phyloP scores from a whole-genome alignment of 2,113 vertebrate species.

The Cynocephalus volans region DNA sequence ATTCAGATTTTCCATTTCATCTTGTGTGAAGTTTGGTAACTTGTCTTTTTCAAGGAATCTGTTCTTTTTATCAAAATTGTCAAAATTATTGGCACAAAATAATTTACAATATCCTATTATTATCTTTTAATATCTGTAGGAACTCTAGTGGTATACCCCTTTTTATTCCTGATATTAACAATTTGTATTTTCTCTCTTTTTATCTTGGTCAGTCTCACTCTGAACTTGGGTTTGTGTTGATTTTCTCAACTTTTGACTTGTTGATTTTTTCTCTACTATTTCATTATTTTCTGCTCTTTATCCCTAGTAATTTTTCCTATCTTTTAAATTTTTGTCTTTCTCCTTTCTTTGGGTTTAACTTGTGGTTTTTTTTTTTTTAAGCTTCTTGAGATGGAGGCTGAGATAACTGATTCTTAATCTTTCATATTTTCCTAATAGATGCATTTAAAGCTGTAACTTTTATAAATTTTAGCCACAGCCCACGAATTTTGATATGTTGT shows the following conservation, averaged over 20 bases:
- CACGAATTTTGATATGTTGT: neutral
- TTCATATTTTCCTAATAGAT: neutral
- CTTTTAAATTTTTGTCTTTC: neutral
- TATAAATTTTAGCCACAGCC: neutral
- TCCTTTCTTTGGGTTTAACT: conserved; percentile 38
- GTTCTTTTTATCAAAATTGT: conserved; percentile 6
- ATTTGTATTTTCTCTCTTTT: neutral
- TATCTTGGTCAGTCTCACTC: neutral
- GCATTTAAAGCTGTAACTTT: neutral
- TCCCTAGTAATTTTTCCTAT: neutral
- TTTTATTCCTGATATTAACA: neutral
- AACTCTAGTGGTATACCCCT: neutral
- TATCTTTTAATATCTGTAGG: neutral
- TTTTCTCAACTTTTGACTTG: neutral
- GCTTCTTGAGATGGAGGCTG: neutral
- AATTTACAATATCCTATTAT: neutral
- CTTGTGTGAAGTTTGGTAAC: neutral
- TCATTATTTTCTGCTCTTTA: conserved; percentile 18
- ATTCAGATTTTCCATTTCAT: neutral
- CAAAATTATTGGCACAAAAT: neutral
- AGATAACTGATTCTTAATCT: conserved; percentile 5
- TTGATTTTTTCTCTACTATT: conserved; percentile 30
- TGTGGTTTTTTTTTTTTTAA: neutral
- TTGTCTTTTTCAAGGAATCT: conserved; percentile 20
- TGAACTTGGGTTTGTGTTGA: neutral